Evolutionary conservation across 2,797 vertebrate species (phyloP), one percentile per base, ranked within the genome.

Genomic region (Acrossocheilus fasciatus): DNA sequence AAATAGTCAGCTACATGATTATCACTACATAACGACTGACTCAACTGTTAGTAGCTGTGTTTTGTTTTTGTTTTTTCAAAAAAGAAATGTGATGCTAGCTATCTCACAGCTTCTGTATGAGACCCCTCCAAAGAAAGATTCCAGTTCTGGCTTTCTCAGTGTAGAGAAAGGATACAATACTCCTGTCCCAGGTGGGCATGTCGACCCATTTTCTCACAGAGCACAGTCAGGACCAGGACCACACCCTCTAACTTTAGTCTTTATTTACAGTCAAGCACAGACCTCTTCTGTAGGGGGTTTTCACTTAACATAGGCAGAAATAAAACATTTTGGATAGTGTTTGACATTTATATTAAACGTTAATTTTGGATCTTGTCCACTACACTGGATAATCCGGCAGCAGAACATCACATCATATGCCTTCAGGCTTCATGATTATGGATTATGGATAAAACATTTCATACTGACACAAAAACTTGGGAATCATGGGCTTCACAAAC

Each of bases 161-260:
- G 66, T 77, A 81, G 84, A 64, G 74, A 79, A 81, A 75, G 62
- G 36, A 87, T 91, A 94, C 92, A 94, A 95, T 94, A 92, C 92
- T 89, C 54, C 87, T 88, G 90, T 94, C 93, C 93, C 93, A 70
- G 68, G 87, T 94, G 94, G 93, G 89, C 92, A 90, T 85, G 92
- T 59, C 94, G 93, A 93, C 93, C 95, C 94, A 87, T 83, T 95
- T 95, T 90, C 93, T 92, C 91, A 87, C 90, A 90, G 89, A 86
- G 39, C 57, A 87, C 90, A 87, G 88, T 91, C 84, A 76, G 88
- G 90, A 92, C 83, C 39, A 43, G 78, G 69, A 73, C 57, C 43
- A 57, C 70, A 84, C 78, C 85, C 73, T 82, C 50, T 50, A 45
- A 14, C 30, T 86, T 81, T 70, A 81, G 17, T 68, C 85, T 30